phyloP scores from a whole-genome alignment of 2,113 vertebrate genomes.

The Sander vitreus region DNA sequence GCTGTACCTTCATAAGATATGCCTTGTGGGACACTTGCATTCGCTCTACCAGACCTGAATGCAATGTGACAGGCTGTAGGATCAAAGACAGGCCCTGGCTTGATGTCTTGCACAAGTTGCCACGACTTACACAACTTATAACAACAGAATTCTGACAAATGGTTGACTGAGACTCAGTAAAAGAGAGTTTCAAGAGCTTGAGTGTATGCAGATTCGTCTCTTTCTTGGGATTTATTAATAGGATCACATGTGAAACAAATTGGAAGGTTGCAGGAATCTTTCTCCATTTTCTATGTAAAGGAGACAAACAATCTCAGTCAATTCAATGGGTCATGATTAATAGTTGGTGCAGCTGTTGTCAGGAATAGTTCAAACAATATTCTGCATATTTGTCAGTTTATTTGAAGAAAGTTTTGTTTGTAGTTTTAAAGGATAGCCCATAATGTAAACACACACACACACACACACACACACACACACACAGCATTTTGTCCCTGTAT shows the following conservation, averaged over 20 bases:
- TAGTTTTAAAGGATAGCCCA: constrained; percentile 23
- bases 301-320: background rate
- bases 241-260: constrained; percentile 1
- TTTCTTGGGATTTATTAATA: constrained; percentile 13
- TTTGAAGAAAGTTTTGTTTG: background rate
- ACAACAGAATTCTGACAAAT: constrained; percentile 29
- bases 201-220: constrained; percentile 14
- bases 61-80: constrained; percentile 60
- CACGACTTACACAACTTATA: constrained; percentile 7
- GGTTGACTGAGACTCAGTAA: background rate
- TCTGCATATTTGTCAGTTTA: background rate
- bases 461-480: background rate
- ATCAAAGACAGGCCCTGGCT: constrained; percentile 57
- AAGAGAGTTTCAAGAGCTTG: constrained; percentile 7
- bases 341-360: constrained; percentile 5
- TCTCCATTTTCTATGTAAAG: background rate
- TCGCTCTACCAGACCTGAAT: constrained; percentile 59
- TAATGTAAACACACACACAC: constrained; percentile 15
- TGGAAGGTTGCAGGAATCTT: background rate
- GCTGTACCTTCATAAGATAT: constrained; percentile 62
- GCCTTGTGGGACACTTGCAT: constrained; percentile 67
- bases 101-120: constrained; percentile 32
- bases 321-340: background rate
- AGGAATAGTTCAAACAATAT: background rate
- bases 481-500: constrained; percentile 11